Conservation (phyloP, 2,888 invertebrate species). For the Melieria picta region DNA sequence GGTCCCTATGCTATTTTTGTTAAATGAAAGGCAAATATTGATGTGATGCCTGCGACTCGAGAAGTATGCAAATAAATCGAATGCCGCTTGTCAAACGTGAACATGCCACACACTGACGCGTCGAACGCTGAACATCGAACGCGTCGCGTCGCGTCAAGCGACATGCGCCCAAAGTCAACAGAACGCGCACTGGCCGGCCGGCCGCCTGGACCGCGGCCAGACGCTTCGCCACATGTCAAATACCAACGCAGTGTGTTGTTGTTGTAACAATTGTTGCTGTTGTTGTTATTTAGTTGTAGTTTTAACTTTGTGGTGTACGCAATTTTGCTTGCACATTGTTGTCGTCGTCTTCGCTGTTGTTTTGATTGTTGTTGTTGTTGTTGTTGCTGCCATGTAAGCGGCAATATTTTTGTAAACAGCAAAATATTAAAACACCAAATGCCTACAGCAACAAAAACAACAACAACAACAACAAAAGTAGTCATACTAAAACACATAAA, state of each 20-base stretch:
- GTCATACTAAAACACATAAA: too few species aligned
- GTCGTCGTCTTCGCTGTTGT: too few species aligned
- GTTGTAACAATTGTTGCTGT: not conserved
- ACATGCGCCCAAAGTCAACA: constrained; percentile 28
- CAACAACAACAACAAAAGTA: too few species aligned
- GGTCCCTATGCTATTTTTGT: constrained; percentile 29
- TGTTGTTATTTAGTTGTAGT: not conserved
- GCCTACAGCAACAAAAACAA: too few species aligned
- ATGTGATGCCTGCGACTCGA: constrained; percentile 30
- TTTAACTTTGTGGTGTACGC: not conserved
- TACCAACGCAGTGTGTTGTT: not conserved
- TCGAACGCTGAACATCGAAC: too few species aligned
- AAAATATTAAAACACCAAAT: too few species aligned
- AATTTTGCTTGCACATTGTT: not conserved
- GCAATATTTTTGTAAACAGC: not conserved
- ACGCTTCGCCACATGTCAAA: not conserved
- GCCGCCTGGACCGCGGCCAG: not conserved
- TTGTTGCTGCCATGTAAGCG: not conserved
- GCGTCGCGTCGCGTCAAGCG: not conserved
- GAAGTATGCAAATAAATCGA: constrained; percentile 37
- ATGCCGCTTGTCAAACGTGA: not conserved
- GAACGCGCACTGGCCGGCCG: too few species aligned
- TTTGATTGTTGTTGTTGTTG: not conserved
- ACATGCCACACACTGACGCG: too few species aligned
- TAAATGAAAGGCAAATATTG: constrained; percentile 40